Conservation (phyloP, 2,888 invertebrate species). For the Lasioglossum lativentre region DNA sequence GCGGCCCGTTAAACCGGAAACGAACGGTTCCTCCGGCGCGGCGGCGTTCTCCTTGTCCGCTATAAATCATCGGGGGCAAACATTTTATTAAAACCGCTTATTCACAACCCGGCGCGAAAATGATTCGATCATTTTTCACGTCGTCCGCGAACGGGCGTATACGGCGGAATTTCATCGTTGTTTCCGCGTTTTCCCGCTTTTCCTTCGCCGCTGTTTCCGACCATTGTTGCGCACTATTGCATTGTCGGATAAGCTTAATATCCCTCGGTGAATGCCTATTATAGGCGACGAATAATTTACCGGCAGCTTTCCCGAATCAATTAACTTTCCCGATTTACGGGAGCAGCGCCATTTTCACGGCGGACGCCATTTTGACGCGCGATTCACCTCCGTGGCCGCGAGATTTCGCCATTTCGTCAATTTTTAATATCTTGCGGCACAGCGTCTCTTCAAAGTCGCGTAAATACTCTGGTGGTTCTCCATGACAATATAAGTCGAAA, state of each 20-base stretch:
- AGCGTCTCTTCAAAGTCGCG: too few species aligned
- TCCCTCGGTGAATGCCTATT: not conserved
- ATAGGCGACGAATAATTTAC: conserved; percentile 32
- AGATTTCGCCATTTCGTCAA: not conserved
- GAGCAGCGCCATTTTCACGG: not conserved
- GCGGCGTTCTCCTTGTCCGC: not conserved
- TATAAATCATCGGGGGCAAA: conserved; percentile 40
- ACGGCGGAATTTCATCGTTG: conserved; percentile 12
- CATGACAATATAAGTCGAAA: too few species aligned
- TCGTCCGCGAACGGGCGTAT: not conserved
- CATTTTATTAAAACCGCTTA: conserved; percentile 38
- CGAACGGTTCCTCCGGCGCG: conserved; percentile 19
- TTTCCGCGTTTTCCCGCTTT: not conserved
- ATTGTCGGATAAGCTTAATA: conserved; percentile 17
- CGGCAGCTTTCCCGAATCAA: conserved; percentile 32
- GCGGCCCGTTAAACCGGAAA: conserved; percentile 28
- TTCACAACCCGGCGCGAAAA: conserved; percentile 24
- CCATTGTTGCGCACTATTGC: not conserved
- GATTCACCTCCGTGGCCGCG: not conserved
- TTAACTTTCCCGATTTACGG: conserved; percentile 20
- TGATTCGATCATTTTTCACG: conserved; percentile 43
- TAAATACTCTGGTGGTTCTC: too few species aligned
- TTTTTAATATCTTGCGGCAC: too few species aligned
- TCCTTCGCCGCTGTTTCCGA: not conserved
- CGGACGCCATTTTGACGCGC: not conserved